Evolutionary conservation across 2,888 invertebrate species (phyloP).

Genomic region (Lepas anatifera): DNA sequence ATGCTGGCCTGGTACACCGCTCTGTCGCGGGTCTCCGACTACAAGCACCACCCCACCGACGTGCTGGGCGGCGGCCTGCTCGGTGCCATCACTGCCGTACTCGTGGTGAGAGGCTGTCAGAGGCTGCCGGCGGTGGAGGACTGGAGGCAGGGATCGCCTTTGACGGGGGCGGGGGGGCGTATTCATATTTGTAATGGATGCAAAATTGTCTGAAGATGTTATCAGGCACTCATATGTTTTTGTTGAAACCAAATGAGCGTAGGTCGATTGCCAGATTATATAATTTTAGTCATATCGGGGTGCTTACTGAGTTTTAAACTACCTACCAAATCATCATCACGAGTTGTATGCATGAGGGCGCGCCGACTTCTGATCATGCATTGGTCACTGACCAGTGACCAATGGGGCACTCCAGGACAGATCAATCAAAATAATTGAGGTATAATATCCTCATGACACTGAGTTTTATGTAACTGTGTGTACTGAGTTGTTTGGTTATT

Average conservation of each 20-base stretch:
- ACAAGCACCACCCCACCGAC: slow-evolving; percentile 98
- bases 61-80: slow-evolving; percentile 62
- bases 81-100: slow-evolving; percentile 35
- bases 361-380: not conserved
- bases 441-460: not conserved
- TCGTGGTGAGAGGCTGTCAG: slow-evolving; percentile 28
- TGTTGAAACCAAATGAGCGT: too few species aligned
- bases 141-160: not conserved
- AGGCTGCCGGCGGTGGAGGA: not conserved
- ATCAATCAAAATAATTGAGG: not conserved
- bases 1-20: slow-evolving; percentile 72
- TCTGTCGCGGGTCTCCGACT: slow-evolving; percentile 84
- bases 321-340: too few species aligned
- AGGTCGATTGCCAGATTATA: too few species aligned
- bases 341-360: not conserved
- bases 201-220: too few species aligned
- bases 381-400: not conserved
- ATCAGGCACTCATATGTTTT: too few species aligned
- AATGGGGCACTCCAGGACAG: not conserved
- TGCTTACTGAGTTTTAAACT: too few species aligned
- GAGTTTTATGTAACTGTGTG: not conserved
- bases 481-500: not conserved
- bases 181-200: too few species aligned
- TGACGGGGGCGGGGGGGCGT: not conserved
- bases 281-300: too few species aligned